Evolutionary conservation across 2,113 vertebrate genomes (phyloP), one percentile per base, ranked within the genome.

Genomic region (Pluvialis apricaria): DNA sequence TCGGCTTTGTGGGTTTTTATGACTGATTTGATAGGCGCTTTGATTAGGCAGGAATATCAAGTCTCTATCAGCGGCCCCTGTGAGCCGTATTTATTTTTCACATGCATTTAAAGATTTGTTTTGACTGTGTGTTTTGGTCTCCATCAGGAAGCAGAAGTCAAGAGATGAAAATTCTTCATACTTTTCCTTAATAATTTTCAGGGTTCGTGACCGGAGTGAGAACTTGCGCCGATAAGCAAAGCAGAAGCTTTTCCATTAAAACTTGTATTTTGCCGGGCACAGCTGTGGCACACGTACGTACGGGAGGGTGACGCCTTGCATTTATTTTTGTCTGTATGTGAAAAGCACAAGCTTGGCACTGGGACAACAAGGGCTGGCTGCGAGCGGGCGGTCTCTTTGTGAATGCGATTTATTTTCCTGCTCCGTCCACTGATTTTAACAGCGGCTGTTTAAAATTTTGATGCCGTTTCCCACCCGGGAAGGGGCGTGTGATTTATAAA

Each of bases 401-500:
- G 6, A 38, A 18, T 26, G 40, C 58, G 2, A 1, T 61, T 94
- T 57, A 25, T 86, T 84, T 81, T 26, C 47, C 69, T 32, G 4
- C 84, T 58, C 73, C 25, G 6, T 28, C 6, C 55, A 8, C 7
- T 6, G 78, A 34, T 78, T 85, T 82, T 16, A 45, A 3, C 42
- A 52, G 78, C 60, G 57, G 28, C 69, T 36, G 5, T 58, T 58
- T 54, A 16, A 31, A 52, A 49, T 28, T 6, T 10, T 8, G 51
- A 15, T 14, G 26, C 88, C 0, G 0, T 84, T 82, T 78, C 82
- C 77, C 52, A 18, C 64, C 7, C 0, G 15, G 82, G 77, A 80
- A 86, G 17, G 2, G 25, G 42, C 0, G 0, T 45, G 87, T n/a
- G 80, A 51, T 83, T 62, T 31, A 1, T 3, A 25, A 22, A 21